Evolutionary conservation across 2,113 vertebrate genomes (phyloP), one percentile per base, ranked within the genome.

Genomic region (Pica pica): DNA sequence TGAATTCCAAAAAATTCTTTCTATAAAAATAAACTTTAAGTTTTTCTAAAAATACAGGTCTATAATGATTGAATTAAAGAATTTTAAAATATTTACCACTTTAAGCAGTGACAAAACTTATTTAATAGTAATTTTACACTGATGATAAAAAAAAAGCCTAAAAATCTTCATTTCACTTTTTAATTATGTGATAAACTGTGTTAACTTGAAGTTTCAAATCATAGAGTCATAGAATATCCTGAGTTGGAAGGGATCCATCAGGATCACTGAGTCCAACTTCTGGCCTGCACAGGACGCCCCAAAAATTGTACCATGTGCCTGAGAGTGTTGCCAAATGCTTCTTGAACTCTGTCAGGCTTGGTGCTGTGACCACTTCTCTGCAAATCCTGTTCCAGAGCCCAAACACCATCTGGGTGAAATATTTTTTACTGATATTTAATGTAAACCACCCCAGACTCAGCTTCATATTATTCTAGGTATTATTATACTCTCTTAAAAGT

Each of bases 361-460:
- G 1, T 46, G 13, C 24, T 16, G 8, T 15, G 20, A 60, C 7
- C 11, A 30, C 13, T n/a, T 41, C 46, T 9, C n/a, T 41, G 24
- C 13, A 10, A 11, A 75, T 9, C 7, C 33, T 41, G n/a, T 47
- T 30, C 24, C n/a, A n/a, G 11, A 18, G 4, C 7, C 6, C n/a
- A 75, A 3, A 2, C 13, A 21, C 1, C 3, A 23, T 30, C 39
- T 44, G 39, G 9, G 16, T 39, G 19, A 60, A n/a, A 46, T 7
- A 5, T 2, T 5, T 21, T 64, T 33, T 17, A 37, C 13, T 35
- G 16, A 5, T 15, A 19, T 61, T 67, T 22, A 31, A 18, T 9
- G 24, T 47, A 46, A 53, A 53, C 2, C 0, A 1, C 5, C 19
- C 4, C 2, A 26, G 5, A 26, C 13, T 67, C 16, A 46, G 20